A percentile compares a stretch with the other conserved stretches of the same genome.
These are phyloP conservation scores for Galbula dea DNA, from an alignment of 2,113 vertebrate genomes.

Conservation along the genomic window DNA sequence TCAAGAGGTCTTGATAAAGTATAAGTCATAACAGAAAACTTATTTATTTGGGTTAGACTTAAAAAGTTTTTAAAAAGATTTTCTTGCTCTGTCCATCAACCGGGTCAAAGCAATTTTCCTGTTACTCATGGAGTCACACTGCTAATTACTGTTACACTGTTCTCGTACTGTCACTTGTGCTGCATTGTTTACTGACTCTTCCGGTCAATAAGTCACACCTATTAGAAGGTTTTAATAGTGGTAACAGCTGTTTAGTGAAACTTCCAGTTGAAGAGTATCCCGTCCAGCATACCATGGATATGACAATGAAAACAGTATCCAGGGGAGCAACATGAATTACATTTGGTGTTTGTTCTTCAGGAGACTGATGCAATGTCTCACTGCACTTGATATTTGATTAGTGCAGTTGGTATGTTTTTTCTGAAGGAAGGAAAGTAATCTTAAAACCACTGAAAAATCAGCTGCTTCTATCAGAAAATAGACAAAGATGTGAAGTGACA, in stretches of 20 bases:
- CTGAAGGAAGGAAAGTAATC: background rate
- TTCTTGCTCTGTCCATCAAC: background rate
- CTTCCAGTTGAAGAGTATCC: conserved; percentile 32
- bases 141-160: conserved; percentile 43
- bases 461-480: background rate
- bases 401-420: background rate
- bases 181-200: conserved; percentile 52
- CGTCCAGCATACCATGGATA: conserved; percentile 53
- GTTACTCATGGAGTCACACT: conserved; percentile 51
- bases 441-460: background rate
- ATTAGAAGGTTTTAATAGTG: conserved; percentile 21
- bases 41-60: background rate
- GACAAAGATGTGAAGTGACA: background rate
- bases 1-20: background rate
- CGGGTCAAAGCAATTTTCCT: conserved; percentile 51
- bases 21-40: background rate
- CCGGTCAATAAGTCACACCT: conserved; percentile 57
- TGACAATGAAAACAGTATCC: conserved; percentile 37
- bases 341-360: background rate
- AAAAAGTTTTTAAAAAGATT: background rate
- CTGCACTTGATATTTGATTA: background rate
- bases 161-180: conserved; percentile 45
- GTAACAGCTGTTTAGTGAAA: conserved; percentile 1
- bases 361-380: background rate
- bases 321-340: background rate